phyloP scores from a whole-genome alignment of 2,113 vertebrate genomes.

The Sylvilagus bachmani region DNA sequence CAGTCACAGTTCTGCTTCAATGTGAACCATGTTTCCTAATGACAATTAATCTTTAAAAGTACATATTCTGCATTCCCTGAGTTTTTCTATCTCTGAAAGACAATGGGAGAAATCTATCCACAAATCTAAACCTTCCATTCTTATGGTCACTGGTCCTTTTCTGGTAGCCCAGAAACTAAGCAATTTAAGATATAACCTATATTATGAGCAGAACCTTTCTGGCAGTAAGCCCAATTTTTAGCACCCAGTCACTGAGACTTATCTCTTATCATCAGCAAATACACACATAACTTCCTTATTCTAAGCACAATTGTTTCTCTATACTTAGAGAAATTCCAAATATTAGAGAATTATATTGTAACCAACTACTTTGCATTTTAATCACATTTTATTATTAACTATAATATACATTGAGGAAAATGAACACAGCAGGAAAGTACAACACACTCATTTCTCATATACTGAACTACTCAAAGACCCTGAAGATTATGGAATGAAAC shows the following conservation, averaged over 20 bases:
- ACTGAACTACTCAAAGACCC: slow-evolving; percentile 15
- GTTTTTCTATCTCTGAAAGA: slow-evolving; percentile 29
- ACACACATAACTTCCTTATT: slow-evolving; percentile 45
- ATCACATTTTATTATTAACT: slow-evolving; percentile 52
- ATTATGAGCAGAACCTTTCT: slow-evolving; percentile 38
- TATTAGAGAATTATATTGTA: slow-evolving; percentile 46
- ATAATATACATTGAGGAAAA: neutral
- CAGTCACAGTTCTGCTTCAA: neutral
- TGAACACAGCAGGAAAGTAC: neutral
- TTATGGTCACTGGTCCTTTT: slow-evolving; percentile 12
- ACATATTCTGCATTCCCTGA: slow-evolving; percentile 5
- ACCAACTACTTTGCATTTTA: slow-evolving; percentile 30
- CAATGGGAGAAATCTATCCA: neutral
- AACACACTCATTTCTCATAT: neutral
- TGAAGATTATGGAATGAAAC: slow-evolving; percentile 57
- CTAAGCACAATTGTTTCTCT: slow-evolving; percentile 27
- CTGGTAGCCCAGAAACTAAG: slow-evolving; percentile 30
- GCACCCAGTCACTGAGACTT: neutral
- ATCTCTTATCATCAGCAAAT: slow-evolving; percentile 40
- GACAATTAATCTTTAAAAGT: slow-evolving; percentile 16
- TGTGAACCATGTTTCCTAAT: neutral
- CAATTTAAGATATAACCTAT: neutral
- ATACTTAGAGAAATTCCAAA: slow-evolving; percentile 46
- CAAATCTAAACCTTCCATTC: neutral
- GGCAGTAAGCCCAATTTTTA: slow-evolving; percentile 48